A percentile compares a stretch with the other conserved stretches of the same genome.
phyloP scores from a whole-genome alignment of 2,113 vertebrate species.

The Archilochus colubris region DNA sequence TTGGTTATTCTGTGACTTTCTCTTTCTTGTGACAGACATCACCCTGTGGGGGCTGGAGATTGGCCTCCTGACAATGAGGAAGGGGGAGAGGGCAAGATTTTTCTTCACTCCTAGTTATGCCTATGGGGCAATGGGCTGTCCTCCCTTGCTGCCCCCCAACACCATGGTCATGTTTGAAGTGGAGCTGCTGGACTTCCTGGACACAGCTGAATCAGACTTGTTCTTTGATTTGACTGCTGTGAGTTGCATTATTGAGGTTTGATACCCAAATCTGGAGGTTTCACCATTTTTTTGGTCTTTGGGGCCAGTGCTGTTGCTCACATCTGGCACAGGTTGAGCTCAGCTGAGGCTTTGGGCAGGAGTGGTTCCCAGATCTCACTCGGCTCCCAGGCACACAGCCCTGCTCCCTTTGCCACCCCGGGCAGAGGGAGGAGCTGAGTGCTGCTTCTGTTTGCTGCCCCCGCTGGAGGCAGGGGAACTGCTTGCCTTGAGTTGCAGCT shows the following conservation, averaged over 20 bases:
- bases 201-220: slow-evolving; percentile 82
- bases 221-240: slow-evolving; percentile 82
- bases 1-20: neutral
- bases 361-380: too few relatives aligned
- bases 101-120: slow-evolving; percentile 85
- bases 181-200: slow-evolving; percentile 87
- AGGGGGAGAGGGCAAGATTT: slow-evolving; percentile 87
- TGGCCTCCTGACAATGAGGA: slow-evolving; percentile 88
- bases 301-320: neutral
- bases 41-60: slow-evolving; percentile 87
- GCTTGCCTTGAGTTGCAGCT: neutral
- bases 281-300: too few relatives aligned
- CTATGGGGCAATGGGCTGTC: slow-evolving; percentile 87
- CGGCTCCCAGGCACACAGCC: too few relatives aligned
- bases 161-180: slow-evolving; percentile 87
- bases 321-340: too few relatives aligned
- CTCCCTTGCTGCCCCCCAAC: slow-evolving; percentile 83
- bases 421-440: neutral
- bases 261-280: neutral
- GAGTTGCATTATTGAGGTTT: slow-evolving; percentile 35
- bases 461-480: neutral
- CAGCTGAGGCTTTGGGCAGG: too few relatives aligned
- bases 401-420: accelerated
- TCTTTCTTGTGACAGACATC: slow-evolving; percentile 77
- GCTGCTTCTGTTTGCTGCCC: neutral